A percentile compares a stretch with the other conserved stretches of the same genome.
These are phyloP conservation scores for Argya squamiceps DNA, from an alignment of 2,797 vertebrate genomes.

Conservation along the genomic window DNA sequence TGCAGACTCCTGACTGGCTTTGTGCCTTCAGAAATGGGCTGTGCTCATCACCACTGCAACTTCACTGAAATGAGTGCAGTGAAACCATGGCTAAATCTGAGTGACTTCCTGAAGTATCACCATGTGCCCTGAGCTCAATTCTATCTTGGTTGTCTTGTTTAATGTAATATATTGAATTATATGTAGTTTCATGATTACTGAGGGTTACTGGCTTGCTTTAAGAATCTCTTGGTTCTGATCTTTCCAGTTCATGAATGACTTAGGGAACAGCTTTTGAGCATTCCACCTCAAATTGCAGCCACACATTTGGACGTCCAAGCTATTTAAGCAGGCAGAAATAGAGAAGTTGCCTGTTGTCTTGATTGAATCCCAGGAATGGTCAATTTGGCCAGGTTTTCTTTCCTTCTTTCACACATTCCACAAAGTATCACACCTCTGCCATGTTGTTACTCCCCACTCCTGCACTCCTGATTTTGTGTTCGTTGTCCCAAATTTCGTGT, in stretches of 20 bases:
- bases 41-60: not conserved
- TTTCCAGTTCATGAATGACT: not conserved
- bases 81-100: not conserved
- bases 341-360: not conserved
- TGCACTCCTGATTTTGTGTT: not conserved
- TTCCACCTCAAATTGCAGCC: not conserved
- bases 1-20: constrained; percentile 41
- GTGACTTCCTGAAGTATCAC: not conserved
- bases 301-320: not conserved
- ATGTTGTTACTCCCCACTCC: not conserved
- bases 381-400: not conserved
- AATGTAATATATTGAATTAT: constrained; percentile 1
- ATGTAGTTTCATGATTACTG: not conserved
- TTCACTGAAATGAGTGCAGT: not conserved
- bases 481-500: not conserved
- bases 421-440: not conserved
- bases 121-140: not conserved
- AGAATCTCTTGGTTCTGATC: not conserved
- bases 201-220: constrained; percentile 21
- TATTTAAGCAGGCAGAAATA: not conserved
- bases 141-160: not conserved
- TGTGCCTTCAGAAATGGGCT: constrained; percentile 1
- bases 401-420: not conserved
- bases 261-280: not conserved
- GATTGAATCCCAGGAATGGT: not conserved